Conservation (phyloP, 23 tunicate genomes). For the Ascidia mentula region DNA sequence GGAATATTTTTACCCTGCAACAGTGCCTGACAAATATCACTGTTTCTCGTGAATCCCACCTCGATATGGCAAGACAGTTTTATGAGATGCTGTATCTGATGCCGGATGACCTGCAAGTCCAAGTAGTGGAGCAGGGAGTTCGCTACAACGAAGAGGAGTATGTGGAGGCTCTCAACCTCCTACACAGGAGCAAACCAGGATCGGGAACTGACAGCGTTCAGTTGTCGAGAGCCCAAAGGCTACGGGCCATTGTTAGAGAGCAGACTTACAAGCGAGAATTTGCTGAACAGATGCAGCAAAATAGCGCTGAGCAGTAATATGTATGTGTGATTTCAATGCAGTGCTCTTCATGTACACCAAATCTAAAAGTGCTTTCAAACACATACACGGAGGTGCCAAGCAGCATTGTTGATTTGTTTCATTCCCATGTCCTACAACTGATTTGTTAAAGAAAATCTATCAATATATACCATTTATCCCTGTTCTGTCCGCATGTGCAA, state of each 20-base stretch:
- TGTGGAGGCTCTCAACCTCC: slow-evolving; percentile 65
- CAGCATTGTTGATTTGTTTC: no score
- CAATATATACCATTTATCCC: no score
- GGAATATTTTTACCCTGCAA: slow-evolving; percentile 90
- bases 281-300: slow-evolving; percentile 41
- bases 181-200: slow-evolving; percentile 94
- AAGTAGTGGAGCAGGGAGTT: slow-evolving; percentile 93
- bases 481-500: no score
- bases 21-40: slow-evolving; percentile 90
- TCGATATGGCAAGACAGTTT: slow-evolving; percentile 85
- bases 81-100: slow-evolving; percentile 89
- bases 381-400: no score
- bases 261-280: slow-evolving; percentile 72
- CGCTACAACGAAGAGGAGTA: slow-evolving; percentile 75
- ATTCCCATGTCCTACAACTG: no score
- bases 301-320: neutral
- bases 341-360: neutral
- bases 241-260: slow-evolving; percentile 65
- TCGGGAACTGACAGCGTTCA: slow-evolving; percentile 64
- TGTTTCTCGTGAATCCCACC: slow-evolving; percentile 79
- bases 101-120: slow-evolving; percentile 90
- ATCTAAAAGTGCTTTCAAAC: no score
- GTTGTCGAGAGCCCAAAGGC: slow-evolving; percentile 62
- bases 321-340: neutral
- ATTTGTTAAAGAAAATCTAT: no score